Base-by-base conservation (phyloP, 2,888 invertebrate genomes). In the Phyllotreta striolata region DNA sequence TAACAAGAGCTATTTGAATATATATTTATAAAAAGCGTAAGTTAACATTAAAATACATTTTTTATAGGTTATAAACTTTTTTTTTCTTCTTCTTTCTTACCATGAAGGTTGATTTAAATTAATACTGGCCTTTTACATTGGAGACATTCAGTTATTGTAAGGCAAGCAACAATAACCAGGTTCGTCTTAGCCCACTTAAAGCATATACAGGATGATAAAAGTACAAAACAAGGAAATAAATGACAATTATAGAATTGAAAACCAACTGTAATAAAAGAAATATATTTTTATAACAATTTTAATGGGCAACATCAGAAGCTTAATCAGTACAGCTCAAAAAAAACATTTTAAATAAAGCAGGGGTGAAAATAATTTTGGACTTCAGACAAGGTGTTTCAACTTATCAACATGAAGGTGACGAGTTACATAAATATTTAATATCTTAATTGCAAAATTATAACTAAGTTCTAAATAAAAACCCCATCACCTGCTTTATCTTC, bases 221-320 rank as follows among this genome's bases (percentile, higher is more conserved):
- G 4, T 24, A 24, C 2, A 4, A 24, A 24, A 4, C 24, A 24
- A 24, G 24, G 24, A 3, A 24, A 24, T 24, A 4, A 24, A 24
- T 24, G 24, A 24, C 24, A 24, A 24, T 24, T 24, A 24, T 24
- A 1, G 24, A 57, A 56, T 57, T 56, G 13, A 40, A 64, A 62
- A 44, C 38, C 52, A 54, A 51, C 35, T 59, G 58, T 59, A 63
- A 64, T 61, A 62, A 61, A 55, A 64, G 64, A 64, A 64, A 64
- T 57, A 65, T 65, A 65, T 74, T 76, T 75, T 74, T 73, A 76
- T 76, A 77, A 77, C 77, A 78, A 76, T 76, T 78, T 77, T 77
- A 77, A 77, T 78, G 70, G 74, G 76, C 77, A 78, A 78, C 77
- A 78, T 77, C 72, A 74, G 76, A 77, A 76, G 75, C 75, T 74